Base-by-base conservation (phyloP, 2,888 invertebrate species). In the Chrysolina oricalcia region DNA sequence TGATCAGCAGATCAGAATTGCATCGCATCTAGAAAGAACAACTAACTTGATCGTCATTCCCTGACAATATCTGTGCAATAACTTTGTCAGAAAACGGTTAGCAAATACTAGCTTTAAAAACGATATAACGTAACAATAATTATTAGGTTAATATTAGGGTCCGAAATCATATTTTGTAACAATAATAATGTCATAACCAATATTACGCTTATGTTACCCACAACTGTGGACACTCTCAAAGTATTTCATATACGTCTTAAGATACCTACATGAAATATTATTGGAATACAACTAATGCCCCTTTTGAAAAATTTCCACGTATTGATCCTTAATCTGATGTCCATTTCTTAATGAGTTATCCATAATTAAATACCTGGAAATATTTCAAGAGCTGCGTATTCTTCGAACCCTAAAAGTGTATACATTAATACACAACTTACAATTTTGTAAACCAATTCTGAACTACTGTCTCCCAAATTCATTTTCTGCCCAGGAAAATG, bases 1-100 rank as follows among this genome's bases (percentile, higher is more conserved):
- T 82, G 83, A 84, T 86, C 86, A 87, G 87, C 88, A 88, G 87
- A 86, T 88, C 87, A 88, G 88, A 88, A 88, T 87, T 88, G 87
- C 85, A 82, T 84, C 83, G 83, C 83, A 84, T 82, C 81, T 82
- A 83, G 81, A 81, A 81, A 84, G 83, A 86, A 85, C 83, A 84
- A 84, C 84, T 84, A 82, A 76, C 74, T 76, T 79, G 79, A 76
- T 82, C 79, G 63, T 72, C 79, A 81, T 81, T 81, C 77, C 66
- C 78, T 81, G 79, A 79, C 82, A 82, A 81, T 80, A 83, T 78
- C 81, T 76, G 72, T 80, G 81, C 77, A 70, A 74, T 67, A 68
- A 75, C 72, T 75, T 80, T 81, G 79, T 80, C 81, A 81, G 79
- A 81, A 79, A 82, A 82, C 73, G 78, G 74, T 80, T 77, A 78